Evolutionary conservation across 2,888 invertebrate genomes (phyloP).

Genomic region (Peribatodes rhomboidaria): DNA sequence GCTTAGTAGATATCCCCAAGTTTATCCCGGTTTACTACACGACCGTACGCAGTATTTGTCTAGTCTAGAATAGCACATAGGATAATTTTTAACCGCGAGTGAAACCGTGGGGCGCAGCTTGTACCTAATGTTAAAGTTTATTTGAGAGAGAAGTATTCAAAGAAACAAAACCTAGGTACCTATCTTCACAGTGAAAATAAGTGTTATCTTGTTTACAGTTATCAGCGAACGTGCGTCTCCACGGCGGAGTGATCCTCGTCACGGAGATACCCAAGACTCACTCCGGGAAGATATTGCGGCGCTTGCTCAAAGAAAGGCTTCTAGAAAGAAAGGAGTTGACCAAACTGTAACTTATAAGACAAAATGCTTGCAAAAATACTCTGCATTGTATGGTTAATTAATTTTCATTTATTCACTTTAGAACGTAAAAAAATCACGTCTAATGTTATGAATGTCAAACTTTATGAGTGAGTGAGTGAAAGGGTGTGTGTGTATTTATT

Average conservation of each 20-base stretch:
- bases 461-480: not conserved
- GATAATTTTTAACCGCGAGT: too few species aligned
- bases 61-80: too few species aligned
- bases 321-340: constrained; percentile 50
- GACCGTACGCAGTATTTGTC: too few species aligned
- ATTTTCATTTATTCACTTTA: not conserved
- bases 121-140: too few species aligned
- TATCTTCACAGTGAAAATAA: not conserved
- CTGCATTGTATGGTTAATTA: not conserved
- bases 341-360: constrained; percentile 53
- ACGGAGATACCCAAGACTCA: constrained; percentile 90
- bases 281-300: constrained; percentile 90
- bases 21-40: too few species aligned
- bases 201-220: constrained; percentile 53
- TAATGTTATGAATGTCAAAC: not conserved
- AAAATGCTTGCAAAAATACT: not conserved
- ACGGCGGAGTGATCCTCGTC: constrained; percentile 89
- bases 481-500: not conserved
- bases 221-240: constrained; percentile 88
- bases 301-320: constrained; percentile 62
- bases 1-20: too few species aligned
- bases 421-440: too few species aligned
- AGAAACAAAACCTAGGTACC: too few species aligned
- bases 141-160: too few species aligned
- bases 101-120: too few species aligned